A percentile compares a stretch with the other conserved stretches of the same genome.
Conservation (phyloP, 2,888 invertebrate species). For the Ochropacha duplaris region DNA sequence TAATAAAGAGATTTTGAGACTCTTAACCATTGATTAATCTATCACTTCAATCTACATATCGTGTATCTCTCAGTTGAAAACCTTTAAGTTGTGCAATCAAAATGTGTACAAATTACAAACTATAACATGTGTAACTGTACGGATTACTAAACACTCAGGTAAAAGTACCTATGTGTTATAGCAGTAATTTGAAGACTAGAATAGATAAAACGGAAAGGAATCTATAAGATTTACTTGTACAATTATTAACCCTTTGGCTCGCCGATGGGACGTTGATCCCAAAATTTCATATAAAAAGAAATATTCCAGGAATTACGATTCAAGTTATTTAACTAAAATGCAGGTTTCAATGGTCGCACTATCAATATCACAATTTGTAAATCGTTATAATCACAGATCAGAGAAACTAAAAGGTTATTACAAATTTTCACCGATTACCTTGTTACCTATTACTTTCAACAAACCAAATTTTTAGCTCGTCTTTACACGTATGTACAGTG, state of each 20-base stretch:
- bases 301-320: too few relatives aligned
- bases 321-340: constrained; percentile 16
- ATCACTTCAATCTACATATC: background rate
- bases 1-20: background rate
- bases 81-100: constrained; percentile 66
- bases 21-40: background rate
- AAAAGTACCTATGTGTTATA: constrained; percentile 41
- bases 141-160: constrained; percentile 38
- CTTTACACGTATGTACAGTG: too few relatives aligned
- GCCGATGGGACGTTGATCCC: too few relatives aligned
- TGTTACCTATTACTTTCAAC: too few relatives aligned
- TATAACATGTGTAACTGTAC: constrained; percentile 46
- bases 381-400: too few relatives aligned
- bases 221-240: constrained; percentile 21
- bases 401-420: too few relatives aligned
- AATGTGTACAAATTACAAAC: constrained; percentile 68
- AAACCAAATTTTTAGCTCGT: background rate
- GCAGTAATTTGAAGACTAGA: constrained; percentile 66
- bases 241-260: too few relatives aligned
- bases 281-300: too few relatives aligned
- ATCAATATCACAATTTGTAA: too few relatives aligned
- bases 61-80: constrained; percentile 25
- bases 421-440: too few relatives aligned
- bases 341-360: background rate
- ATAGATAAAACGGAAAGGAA: constrained; percentile 43